Evolutionary conservation across 2,888 invertebrate genomes (phyloP).

Genomic region (Entomobrya proxima): DNA sequence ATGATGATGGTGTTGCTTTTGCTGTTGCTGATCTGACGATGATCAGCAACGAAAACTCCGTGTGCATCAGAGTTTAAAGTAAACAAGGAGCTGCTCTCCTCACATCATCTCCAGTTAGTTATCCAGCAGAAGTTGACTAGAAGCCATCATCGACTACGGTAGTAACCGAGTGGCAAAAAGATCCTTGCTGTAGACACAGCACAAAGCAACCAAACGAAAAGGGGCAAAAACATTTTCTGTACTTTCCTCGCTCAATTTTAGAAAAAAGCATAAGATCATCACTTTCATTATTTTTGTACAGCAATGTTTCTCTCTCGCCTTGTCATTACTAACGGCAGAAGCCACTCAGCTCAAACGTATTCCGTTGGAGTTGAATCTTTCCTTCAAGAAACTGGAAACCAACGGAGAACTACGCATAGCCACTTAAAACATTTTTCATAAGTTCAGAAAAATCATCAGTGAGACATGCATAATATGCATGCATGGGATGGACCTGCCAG

Average conservation of each 20-base stretch:
- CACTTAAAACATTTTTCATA: too few relatives aligned
- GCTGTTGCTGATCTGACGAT: not conserved
- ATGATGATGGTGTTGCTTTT: not conserved
- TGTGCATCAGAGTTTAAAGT: conserved; percentile 21
- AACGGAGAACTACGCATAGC: too few relatives aligned
- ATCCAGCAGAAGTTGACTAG: conserved; percentile 40
- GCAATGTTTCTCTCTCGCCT: too few relatives aligned
- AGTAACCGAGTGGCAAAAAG: not conserved
- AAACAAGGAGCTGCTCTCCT: conserved; percentile 19
- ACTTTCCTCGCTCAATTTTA: not conserved
- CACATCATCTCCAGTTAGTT: conserved; percentile 55
- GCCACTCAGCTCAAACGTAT: too few relatives aligned
- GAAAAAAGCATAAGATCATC: not conserved
- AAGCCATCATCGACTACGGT: not conserved
- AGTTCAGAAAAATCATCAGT: too few relatives aligned
- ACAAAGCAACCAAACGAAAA: too few relatives aligned
- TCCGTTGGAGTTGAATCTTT: too few relatives aligned
- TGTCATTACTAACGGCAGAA: too few relatives aligned
- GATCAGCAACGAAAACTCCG: not conserved
- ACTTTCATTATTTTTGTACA: not conserved
- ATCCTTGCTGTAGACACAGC: not conserved
- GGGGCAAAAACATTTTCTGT: too few relatives aligned
- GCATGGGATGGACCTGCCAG: too few relatives aligned
- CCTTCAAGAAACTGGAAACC: too few relatives aligned
- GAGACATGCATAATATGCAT: too few relatives aligned